These are phyloP conservation scores for Knipowitschia caucasica DNA, from an alignment of 2,797 vertebrate species.

Conservation along the genomic window DNA sequence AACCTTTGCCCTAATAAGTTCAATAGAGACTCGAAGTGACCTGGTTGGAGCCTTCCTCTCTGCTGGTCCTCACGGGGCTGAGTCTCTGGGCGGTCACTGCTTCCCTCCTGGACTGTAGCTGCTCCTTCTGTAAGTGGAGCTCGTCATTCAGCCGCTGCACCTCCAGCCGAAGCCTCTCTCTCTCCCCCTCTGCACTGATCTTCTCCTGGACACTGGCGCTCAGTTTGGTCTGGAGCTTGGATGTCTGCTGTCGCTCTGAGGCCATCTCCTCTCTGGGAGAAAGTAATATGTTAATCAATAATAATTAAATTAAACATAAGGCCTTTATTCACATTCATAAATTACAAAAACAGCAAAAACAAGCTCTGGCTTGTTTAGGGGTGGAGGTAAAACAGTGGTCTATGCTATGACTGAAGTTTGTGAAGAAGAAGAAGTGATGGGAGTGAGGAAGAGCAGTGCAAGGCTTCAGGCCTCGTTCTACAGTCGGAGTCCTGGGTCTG, in stretches of 20 bases:
- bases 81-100: conserved; percentile 21
- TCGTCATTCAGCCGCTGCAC: conserved; percentile 56
- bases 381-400: no score
- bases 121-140: conserved; percentile 51
- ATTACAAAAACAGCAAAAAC: no score
- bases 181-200: conserved; percentile 56
- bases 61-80: conserved; percentile 40
- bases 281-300: conserved; percentile 10
- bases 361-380: no score
- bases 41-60: conserved; percentile 68
- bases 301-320: no score
- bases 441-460: no score
- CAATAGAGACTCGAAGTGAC: no score
- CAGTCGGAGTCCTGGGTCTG: no score
- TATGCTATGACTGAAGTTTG: no score
- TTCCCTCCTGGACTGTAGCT: conserved; percentile 52
- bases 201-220: conserved; percentile 57
- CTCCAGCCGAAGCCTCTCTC: conserved; percentile 59
- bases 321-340: no score
- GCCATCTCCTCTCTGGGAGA: conserved; percentile 65
- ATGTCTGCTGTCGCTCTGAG: conserved; percentile 55
- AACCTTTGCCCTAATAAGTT: no score
- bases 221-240: conserved; percentile 66
- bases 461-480: no score
- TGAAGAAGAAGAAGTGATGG: no score